These are phyloP conservation scores for Agrotis segetum DNA, from an alignment of 2,888 invertebrate species.

Conservation along the genomic window DNA sequence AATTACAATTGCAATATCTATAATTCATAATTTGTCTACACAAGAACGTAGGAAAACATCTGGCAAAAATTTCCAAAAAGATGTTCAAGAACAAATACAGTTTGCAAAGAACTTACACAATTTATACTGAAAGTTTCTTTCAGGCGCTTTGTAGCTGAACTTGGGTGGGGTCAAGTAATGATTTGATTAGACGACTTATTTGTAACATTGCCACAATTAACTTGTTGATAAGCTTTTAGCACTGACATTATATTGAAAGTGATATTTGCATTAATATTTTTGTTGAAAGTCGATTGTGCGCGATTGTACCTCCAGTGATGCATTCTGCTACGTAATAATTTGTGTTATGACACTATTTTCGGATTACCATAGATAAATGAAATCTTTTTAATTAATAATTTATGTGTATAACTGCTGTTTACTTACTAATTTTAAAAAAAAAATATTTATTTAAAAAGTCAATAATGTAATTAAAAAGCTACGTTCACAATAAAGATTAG, in stretches of 20 bases:
- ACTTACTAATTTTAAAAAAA: too few species aligned
- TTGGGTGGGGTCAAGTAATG: constrained; percentile 60
- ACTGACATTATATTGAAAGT: background rate
- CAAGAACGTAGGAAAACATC: background rate
- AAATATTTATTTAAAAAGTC: too few species aligned
- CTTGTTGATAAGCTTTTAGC: constrained; percentile 5
- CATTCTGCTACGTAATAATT: background rate
- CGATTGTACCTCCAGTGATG: constrained; percentile 30
- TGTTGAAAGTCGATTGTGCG: background rate
- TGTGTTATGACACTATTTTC: background rate
- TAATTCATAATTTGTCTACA: background rate
- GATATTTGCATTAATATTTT: background rate
- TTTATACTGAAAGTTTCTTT: constrained; percentile 34
- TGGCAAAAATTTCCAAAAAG: background rate
- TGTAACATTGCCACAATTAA: constrained; percentile 18
- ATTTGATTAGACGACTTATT: constrained; percentile 30
- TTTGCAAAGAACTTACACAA: constrained; percentile 23
- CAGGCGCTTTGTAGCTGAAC: constrained; percentile 31
- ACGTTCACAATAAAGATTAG: background rate
- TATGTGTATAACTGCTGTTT: background rate
- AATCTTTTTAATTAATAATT: background rate
- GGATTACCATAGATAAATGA: too few species aligned
- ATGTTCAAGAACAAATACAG: background rate
- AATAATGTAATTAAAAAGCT: background rate
- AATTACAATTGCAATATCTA: background rate